These are phyloP conservation scores for Spicauda simplicius DNA, from an alignment of 2,888 invertebrate genomes.

Conservation along the genomic window DNA sequence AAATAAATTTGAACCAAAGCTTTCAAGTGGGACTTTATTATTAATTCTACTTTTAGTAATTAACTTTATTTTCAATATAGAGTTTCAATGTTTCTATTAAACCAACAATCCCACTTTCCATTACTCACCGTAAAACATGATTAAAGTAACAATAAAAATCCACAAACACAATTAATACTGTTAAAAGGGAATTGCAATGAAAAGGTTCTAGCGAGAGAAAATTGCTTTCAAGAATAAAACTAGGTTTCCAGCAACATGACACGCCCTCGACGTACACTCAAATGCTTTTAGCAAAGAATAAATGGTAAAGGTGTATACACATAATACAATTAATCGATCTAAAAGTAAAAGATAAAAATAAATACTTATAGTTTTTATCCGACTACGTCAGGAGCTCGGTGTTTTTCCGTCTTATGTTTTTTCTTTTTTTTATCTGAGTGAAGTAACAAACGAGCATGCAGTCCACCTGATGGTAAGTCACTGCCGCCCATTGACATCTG, in stretches of 20 bases:
- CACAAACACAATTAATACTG: constrained; percentile 34
- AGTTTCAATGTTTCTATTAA: background rate
- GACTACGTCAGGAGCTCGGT: too few species aligned
- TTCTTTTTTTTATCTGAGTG: too few species aligned
- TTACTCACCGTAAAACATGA: constrained; percentile 7
- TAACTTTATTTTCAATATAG: too few species aligned
- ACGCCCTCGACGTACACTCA: constrained; percentile 29
- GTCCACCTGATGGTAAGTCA: too few species aligned
- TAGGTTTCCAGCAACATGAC: constrained; percentile 33
- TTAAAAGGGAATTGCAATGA: constrained; percentile 34
- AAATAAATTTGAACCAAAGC: too few species aligned
- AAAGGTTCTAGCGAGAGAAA: constrained; percentile 32
- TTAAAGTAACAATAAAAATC: constrained; percentile 21
- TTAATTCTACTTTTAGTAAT: too few species aligned
- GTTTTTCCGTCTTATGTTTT: too few species aligned
- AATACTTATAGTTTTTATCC: too few species aligned
- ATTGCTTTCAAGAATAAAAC: constrained; percentile 37
- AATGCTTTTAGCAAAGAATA: constrained; percentile 36
- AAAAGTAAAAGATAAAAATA: too few species aligned
- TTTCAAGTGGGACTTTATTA: too few species aligned
- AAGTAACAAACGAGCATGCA: too few species aligned
- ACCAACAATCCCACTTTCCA: background rate
- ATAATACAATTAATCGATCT: background rate
- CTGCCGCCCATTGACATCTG: too few species aligned
- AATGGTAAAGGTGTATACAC: constrained; percentile 10